Evolutionary conservation across 2,888 invertebrate genomes (phyloP).

Genomic region (Campopleginae sp.): DNA sequence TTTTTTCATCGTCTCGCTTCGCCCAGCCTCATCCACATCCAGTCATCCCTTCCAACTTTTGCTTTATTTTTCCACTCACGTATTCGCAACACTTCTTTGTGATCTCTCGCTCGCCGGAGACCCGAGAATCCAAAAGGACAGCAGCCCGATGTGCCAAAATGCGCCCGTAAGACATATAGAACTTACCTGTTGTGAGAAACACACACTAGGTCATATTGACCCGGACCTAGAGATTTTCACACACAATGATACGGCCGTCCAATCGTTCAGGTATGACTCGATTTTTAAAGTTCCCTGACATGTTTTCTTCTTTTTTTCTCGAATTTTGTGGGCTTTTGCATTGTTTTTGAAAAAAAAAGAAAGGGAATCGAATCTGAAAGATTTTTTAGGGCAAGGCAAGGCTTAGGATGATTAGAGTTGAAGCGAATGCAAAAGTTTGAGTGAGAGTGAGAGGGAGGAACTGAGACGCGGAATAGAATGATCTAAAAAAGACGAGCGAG

Average conservation of each 20-base stretch:
- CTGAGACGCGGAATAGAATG: slow-evolving; percentile 13
- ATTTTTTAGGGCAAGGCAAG: not conserved
- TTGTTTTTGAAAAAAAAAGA: not conserved
- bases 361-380: not conserved
- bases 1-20: slow-evolving; percentile 24
- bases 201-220: not conserved
- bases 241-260: not conserved
- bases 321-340: not conserved
- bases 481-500: slow-evolving; percentile 10
- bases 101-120: not conserved
- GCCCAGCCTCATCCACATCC: slow-evolving; percentile 16
- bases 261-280: not conserved
- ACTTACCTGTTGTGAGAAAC: no score
- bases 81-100: slow-evolving; percentile 8
- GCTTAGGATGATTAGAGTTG: not conserved
- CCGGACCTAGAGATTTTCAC: not conserved
- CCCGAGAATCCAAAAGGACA: not conserved
- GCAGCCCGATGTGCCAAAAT: not conserved
- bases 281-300: not conserved
- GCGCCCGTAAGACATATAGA: not conserved
- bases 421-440: not conserved
- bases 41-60: slow-evolving; percentile 6
- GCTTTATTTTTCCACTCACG: not conserved
- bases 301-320: not conserved
- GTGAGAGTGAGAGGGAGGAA: slow-evolving; percentile 11